Evolutionary conservation across 2,888 invertebrate species (phyloP).

Genomic region (Stenchaetothrips biformis): DNA sequence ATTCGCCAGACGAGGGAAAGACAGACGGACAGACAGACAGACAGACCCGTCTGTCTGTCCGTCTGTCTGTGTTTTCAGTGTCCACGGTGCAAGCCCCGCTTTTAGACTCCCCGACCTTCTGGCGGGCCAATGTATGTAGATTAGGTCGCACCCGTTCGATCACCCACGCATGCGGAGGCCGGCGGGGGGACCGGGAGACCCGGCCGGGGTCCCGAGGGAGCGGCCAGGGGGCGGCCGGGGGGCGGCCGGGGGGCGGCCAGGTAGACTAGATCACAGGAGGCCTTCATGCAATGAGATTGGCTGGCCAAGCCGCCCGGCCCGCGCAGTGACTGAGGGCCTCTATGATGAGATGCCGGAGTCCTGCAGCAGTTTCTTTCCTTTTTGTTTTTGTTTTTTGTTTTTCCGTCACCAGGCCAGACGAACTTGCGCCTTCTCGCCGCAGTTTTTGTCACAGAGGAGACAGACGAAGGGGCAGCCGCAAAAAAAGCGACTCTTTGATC

Average conservation of each 20-base stretch:
- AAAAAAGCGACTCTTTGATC: no score
- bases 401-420: no score
- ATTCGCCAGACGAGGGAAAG: background rate
- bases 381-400: no score
- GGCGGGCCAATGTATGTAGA: slow-evolving; percentile 21
- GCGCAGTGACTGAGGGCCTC: background rate
- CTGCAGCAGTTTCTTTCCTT: no score
- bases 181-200: background rate
- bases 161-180: background rate
- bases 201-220: slow-evolving; percentile 6
- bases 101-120: slow-evolving; percentile 16
- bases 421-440: no score
- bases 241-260: background rate
- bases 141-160: background rate
- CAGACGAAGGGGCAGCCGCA: no score
- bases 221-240: background rate
- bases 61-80: background rate
- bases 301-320: background rate
- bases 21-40: background rate
- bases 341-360: background rate
- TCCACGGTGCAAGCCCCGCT: slow-evolving; percentile 17
- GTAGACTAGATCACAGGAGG: slow-evolving; percentile 7
- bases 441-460: no score
- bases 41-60: no score
- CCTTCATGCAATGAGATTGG: slow-evolving; percentile 1